phyloP scores from a whole-genome alignment of 2,888 invertebrate species.

The Caenorhabditis sp. region DNA sequence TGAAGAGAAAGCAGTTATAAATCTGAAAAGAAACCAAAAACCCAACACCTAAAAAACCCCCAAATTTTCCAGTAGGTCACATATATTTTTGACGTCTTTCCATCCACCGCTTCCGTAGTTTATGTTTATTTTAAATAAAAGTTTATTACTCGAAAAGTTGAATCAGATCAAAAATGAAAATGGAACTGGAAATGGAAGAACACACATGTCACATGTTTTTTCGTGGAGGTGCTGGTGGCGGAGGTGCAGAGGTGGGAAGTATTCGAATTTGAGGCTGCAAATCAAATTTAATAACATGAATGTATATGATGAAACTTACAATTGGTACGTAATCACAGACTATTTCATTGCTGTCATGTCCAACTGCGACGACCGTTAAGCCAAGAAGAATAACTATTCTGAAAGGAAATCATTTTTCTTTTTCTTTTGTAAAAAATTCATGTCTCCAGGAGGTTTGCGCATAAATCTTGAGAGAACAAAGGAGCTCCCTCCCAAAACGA shows the following conservation, averaged over 20 bases:
- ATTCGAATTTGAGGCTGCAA: conserved; percentile 67
- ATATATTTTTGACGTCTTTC: conserved; percentile 50
- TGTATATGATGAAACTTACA: conserved; percentile 19
- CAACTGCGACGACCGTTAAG: conserved; percentile 57
- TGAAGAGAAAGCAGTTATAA: conserved; percentile 28
- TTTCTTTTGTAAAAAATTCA: not conserved
- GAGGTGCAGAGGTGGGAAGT: conserved; percentile 58
- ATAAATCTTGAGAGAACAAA: not conserved
- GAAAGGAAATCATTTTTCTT: conserved; percentile 20
- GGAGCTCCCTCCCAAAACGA: too few species aligned
- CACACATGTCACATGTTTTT: conserved; percentile 51
- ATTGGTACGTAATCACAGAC: conserved; percentile 56
- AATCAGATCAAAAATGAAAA: conserved; percentile 2
- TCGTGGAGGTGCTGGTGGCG: conserved; percentile 54
- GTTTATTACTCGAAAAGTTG: conserved; percentile 29
- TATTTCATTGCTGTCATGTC: conserved; percentile 57
- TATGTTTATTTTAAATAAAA: too few species aligned
- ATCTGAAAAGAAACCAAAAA: too few species aligned
- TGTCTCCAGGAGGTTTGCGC: not conserved
- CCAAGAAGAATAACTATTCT: conserved; percentile 66
- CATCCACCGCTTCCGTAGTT: conserved; percentile 40
- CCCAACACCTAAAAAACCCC: not conserved
- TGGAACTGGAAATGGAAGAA: not conserved
- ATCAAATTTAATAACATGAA: not conserved
- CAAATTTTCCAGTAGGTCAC: conserved; percentile 36